Percentiles rank a stretch among this genome's conserved stretches.
Conservation (phyloP, 2,888 invertebrate species). For the Cryptocephalus primarius region DNA sequence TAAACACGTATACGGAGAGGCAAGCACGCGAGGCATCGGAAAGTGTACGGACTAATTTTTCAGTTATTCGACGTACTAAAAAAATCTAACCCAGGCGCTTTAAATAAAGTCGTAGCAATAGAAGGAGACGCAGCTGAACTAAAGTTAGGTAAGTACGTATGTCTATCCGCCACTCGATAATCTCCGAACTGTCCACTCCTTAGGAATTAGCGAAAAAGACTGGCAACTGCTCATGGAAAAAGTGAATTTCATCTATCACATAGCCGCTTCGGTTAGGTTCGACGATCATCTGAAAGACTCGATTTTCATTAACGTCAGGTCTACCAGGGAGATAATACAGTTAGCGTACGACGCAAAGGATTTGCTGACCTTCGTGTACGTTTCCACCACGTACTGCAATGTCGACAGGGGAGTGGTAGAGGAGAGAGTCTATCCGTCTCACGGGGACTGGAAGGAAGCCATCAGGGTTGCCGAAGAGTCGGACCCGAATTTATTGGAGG, state of each 20-base stretch:
- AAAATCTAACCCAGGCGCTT: not conserved
- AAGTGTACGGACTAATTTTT: not conserved
- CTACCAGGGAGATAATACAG: conserved; percentile 52
- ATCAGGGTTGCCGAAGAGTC: conserved; percentile 52
- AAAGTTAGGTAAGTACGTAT: conserved; percentile 1
- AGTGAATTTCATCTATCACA: conserved; percentile 62
- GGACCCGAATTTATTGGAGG: conserved; percentile 45
- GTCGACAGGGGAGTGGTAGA: conserved; percentile 60
- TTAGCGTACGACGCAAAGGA: conserved; percentile 47
- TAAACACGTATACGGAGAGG: too few species aligned
- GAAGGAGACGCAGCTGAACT: not conserved
- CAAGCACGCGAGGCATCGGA: too few species aligned
- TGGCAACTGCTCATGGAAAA: conserved; percentile 43
- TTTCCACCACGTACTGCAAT: conserved; percentile 83
- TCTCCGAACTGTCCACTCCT: conserved; percentile 4
- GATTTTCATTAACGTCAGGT: conserved; percentile 51
- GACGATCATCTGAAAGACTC: conserved; percentile 64
- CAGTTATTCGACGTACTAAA: conserved; percentile 1
- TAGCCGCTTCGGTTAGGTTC: conserved; percentile 75
- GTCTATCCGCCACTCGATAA: too few species aligned
- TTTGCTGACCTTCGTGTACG: conserved; percentile 53
- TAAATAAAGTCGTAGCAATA: not conserved
- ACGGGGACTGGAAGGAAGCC: conserved; percentile 57
- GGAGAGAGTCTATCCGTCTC: conserved; percentile 62
- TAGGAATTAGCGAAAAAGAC: conserved; percentile 44